Percentiles rank a stretch among this genome's conserved stretches.
Conservation (phyloP, 1,140 invertebrate genomes). For the Pogonognathellus flavescens region DNA sequence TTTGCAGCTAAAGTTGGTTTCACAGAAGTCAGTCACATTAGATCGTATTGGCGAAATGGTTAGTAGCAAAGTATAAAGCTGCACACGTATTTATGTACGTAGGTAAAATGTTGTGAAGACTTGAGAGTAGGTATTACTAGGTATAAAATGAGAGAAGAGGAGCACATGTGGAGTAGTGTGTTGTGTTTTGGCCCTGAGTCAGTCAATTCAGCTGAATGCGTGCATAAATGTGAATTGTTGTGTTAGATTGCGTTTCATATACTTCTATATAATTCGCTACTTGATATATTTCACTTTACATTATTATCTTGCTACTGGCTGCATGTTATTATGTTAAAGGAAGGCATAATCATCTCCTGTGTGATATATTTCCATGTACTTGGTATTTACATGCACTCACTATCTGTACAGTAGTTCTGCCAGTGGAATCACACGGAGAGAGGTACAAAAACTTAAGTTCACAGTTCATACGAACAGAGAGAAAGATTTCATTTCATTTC, state of each 20-base stretch:
- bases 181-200: slow-evolving; percentile 7
- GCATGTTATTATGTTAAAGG: background rate
- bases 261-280: background rate
- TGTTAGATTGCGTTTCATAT: background rate
- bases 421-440: background rate
- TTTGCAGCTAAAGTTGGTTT: too few species aligned
- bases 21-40: too few species aligned
- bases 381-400: too few species aligned
- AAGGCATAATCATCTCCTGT: too few species aligned
- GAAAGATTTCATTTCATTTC: slow-evolving; percentile 8
- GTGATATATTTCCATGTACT: too few species aligned
- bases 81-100: too few species aligned
- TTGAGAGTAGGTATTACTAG: background rate
- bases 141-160: background rate
- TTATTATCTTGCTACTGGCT: background rate
- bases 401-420: too few species aligned
- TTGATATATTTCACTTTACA: background rate
- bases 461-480: background rate
- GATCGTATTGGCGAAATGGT: too few species aligned
- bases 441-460: background rate
- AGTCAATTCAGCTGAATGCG: slow-evolving; percentile 6
- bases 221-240: slow-evolving; percentile 17
- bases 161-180: background rate
- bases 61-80: too few species aligned
- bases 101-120: background rate